phyloP scores from a whole-genome alignment of 2,113 vertebrate genomes.

The Chaenogobius annularis region DNA sequence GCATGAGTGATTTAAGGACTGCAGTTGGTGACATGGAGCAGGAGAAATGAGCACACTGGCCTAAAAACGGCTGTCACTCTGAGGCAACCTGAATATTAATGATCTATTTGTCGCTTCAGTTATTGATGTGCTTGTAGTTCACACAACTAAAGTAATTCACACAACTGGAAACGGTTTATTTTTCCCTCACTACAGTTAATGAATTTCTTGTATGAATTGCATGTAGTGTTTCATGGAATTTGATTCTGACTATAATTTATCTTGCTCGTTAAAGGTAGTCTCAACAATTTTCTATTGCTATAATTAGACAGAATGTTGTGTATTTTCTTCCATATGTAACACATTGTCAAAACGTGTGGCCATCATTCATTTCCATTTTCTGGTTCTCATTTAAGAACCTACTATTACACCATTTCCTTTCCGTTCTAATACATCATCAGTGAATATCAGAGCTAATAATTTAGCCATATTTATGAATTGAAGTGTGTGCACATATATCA shows the following conservation, averaged over 20 bases:
- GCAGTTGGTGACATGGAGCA: conserved; percentile 48
- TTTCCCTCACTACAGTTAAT: conserved; percentile 50
- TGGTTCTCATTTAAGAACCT: conserved; percentile 18
- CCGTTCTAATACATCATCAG: conserved; percentile 20
- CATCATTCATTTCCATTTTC: conserved; percentile 20
- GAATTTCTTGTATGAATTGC: conserved; percentile 55
- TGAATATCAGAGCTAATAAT: conserved; percentile 25
- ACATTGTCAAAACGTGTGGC: conserved; percentile 25
- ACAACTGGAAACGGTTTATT: conserved; percentile 8
- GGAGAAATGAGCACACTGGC: conserved; percentile 48
- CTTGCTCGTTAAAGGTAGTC: conserved; percentile 43
- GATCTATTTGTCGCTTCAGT: conserved; percentile 23
- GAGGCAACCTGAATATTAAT: conserved; percentile 51
- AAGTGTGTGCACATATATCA: conserved; percentile 25
- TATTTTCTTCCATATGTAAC: conserved; percentile 27
- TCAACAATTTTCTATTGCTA: conserved; percentile 26
- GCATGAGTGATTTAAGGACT: conserved; percentile 69
- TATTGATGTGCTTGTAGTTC: conserved; percentile 46
- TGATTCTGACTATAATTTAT: conserved; percentile 54
- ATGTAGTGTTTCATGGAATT: conserved; percentile 56
- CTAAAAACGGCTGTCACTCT: conserved; percentile 54
- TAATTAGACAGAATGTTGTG: conserved; percentile 43
- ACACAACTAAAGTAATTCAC: conserved; percentile 22
- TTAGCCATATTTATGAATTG: conserved; percentile 39
- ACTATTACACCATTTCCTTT: conserved; percentile 4